Percentiles rank a stretch among this genome's conserved stretches.
These are phyloP conservation scores for Drosophila birchii DNA, from an alignment of 2,888 invertebrate genomes.

Conservation along the genomic window DNA sequence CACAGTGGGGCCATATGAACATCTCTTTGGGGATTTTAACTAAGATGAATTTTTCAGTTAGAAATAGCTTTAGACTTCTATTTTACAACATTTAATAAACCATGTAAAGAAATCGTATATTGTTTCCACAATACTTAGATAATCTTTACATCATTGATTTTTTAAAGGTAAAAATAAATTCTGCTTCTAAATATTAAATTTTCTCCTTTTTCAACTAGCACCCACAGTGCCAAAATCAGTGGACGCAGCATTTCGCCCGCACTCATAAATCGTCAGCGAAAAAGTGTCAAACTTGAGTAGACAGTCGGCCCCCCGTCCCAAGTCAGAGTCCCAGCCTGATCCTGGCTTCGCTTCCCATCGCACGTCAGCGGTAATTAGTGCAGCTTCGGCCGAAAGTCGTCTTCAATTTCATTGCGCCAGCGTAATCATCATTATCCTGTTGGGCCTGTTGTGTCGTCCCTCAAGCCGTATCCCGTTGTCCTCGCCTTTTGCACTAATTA, in stretches of 20 bases:
- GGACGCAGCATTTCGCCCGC: constrained; percentile 26
- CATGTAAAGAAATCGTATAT: too few relatives aligned
- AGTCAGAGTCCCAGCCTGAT: constrained; percentile 17
- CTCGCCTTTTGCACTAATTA: constrained; percentile 69
- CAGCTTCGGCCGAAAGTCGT: constrained; percentile 68
- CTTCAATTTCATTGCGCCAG: constrained; percentile 68
- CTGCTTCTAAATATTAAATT: too few relatives aligned
- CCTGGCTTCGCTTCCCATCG: constrained; percentile 27
- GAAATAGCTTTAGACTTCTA: too few relatives aligned
- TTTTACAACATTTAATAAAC: too few relatives aligned
- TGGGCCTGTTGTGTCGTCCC: constrained; percentile 33
- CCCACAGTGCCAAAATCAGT: constrained; percentile 45
- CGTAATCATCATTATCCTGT: constrained; percentile 44
- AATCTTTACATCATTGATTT: not conserved
- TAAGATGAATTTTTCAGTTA: not conserved
- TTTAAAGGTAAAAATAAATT: not conserved
- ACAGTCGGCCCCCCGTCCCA: constrained; percentile 50
- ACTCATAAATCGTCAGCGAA: constrained; percentile 74
- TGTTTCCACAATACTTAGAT: too few relatives aligned
- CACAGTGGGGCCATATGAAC: constrained; percentile 22
- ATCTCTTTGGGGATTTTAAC: not conserved
- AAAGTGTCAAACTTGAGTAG: constrained; percentile 80
- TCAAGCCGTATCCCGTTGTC: constrained; percentile 31
- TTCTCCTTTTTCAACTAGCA: not conserved
- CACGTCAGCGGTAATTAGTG: constrained; percentile 76